These are phyloP conservation scores for Cyprinodon tularosa DNA, from an alignment of 2,113 vertebrate species.

Conservation along the genomic window DNA sequence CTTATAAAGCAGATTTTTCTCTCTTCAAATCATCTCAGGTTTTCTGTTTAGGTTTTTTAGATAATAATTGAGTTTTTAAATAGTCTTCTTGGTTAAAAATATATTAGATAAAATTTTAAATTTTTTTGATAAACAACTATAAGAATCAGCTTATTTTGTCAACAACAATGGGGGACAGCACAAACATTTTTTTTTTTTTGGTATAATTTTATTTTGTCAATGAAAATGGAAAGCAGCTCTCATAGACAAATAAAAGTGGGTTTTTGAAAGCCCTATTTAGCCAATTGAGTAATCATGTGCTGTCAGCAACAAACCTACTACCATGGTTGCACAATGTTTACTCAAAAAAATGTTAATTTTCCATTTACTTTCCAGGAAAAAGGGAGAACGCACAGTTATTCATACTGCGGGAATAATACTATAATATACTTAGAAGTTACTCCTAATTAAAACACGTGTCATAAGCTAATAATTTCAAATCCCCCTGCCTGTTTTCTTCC, in stretches of 20 bases:
- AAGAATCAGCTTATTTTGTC: neutral
- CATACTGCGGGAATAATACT: neutral
- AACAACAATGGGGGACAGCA: neutral
- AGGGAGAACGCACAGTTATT: neutral
- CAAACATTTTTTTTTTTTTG: neutral
- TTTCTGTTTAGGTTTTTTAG: no score
- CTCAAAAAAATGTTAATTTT: neutral
- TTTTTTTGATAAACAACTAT: neutral
- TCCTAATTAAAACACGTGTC: neutral
- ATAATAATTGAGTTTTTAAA: no score
- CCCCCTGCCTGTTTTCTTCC: neutral
- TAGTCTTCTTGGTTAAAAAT: no score
- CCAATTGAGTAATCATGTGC: no score
- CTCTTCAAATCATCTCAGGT: no score
- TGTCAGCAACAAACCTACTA: no score
- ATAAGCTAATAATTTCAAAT: neutral
- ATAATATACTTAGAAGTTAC: neutral
- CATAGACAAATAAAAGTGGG: no score
- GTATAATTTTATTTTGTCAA: neutral
- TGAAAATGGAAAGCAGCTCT: no score
- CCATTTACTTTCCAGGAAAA: neutral
- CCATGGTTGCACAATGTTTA: neutral
- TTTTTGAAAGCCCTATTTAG: no score
- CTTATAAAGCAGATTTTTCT: no score
- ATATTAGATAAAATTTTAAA: neutral